Evolutionary conservation across 2,888 invertebrate genomes (phyloP), one percentile per base, ranked within the genome.

Genomic region (Standfussiana lucernea): DNA sequence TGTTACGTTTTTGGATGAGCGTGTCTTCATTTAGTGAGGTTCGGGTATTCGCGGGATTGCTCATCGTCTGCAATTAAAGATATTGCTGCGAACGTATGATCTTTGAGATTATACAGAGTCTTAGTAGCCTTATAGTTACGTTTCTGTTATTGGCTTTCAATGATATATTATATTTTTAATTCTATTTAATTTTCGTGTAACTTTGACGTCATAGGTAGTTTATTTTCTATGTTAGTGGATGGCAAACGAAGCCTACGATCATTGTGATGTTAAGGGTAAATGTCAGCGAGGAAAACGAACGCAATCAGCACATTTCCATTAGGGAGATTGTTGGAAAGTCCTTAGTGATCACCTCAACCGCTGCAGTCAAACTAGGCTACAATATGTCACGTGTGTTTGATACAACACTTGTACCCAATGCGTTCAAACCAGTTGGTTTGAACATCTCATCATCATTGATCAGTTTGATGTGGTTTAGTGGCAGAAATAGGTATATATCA

Each of bases 1-100:
- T 86, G 84, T 65, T 79, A 68, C 72, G 45, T 79, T 86, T 86
- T 82, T 61, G 56, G 61, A 56, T 47, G 79, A 72, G 64, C 68
- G 69, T 75, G 56, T 79, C 86, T 83, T 84, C 72, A 82, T 86
- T 84, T 77, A 50, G 28, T 18, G 77, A 21, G 32, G 50, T 86
- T 77, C 73, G 35, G 66, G 65, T 71, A 74, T 77, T 59, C 59
- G 66, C 64, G n/a, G 53, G 61, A 81, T 73, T 77, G 81, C 68
- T 81, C 85, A 85, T 28, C 28, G 40, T 67, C 47, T 50, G 69
- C 74, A 78, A 83, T 85, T 84, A 83, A 65, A 37, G 62, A 81
- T 80, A 83, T 72, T 37, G 37, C 72, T 83, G 71, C 7, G 42
- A 56, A 40, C 83, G 66, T 83, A 61, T 68, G 80, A 75, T 71